Evolutionary conservation across 2,113 vertebrate genomes (phyloP).

Genomic region (Suncus etruscus): DNA sequence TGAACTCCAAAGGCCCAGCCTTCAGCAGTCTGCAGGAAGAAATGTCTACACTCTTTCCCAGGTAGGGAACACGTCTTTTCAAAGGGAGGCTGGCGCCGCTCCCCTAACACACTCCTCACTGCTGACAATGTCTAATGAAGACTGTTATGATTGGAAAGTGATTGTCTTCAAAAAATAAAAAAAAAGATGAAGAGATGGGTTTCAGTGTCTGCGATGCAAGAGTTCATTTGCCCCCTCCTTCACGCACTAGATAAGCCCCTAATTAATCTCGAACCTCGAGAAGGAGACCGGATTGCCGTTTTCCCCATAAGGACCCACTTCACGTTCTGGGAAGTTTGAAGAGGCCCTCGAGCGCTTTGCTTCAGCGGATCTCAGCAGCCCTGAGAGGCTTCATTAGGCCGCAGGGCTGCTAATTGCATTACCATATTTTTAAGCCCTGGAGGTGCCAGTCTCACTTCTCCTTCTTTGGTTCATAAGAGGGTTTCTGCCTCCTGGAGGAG

Average conservation of each 20-base stretch:
- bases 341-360: slow-evolving; percentile 87
- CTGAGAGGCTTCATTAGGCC: slow-evolving; percentile 85
- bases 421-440: slow-evolving; percentile 88
- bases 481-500: neutral
- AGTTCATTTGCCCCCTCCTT: slow-evolving; percentile 88
- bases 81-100: slow-evolving; percentile 71
- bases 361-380: slow-evolving; percentile 85
- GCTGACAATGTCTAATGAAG: slow-evolving; percentile 85
- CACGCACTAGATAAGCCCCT: slow-evolving; percentile 88
- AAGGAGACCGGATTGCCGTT: slow-evolving; percentile 86
- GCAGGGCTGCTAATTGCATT: slow-evolving; percentile 88
- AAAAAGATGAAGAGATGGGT: slow-evolving; percentile 87
- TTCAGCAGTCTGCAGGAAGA: neutral
- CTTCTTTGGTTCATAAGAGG: no score
- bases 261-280: slow-evolving; percentile 89
- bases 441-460: slow-evolving; percentile 41
- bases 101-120: slow-evolving; percentile 77
- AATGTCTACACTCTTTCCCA: neutral
- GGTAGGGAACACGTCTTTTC: slow-evolving; percentile 50
- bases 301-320: slow-evolving; percentile 84
- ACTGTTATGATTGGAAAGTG: slow-evolving; percentile 85
- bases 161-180: slow-evolving; percentile 83
- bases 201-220: slow-evolving; percentile 84
- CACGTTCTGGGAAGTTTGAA: slow-evolving; percentile 88
- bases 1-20: neutral